These are phyloP conservation scores for Athalia rosae DNA, from an alignment of 2,888 invertebrate genomes.

Conservation along the genomic window DNA sequence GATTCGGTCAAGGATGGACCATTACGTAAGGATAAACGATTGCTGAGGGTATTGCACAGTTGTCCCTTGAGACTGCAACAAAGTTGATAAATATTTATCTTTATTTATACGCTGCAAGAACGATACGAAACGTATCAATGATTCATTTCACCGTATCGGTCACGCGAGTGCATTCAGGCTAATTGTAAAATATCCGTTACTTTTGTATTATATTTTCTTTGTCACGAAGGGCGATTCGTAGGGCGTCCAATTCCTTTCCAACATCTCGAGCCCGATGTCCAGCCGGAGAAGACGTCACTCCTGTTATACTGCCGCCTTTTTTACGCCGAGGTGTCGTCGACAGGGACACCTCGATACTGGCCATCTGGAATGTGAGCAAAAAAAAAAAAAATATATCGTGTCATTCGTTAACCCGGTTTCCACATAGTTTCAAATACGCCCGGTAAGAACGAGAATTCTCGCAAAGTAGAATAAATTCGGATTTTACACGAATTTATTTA, in stretches of 20 bases:
- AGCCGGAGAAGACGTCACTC: constrained; percentile 65
- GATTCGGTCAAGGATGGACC: constrained; percentile 74
- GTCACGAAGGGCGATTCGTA: constrained; percentile 83
- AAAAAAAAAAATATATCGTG: too few species aligned
- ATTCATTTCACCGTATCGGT: not conserved
- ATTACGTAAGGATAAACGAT: constrained; percentile 72
- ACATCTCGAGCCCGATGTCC: constrained; percentile 70
- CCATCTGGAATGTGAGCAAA: constrained; percentile 79
- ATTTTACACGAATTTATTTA: too few species aligned
- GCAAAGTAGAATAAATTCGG: too few species aligned
- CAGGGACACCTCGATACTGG: constrained; percentile 88
- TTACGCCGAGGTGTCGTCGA: constrained; percentile 80
- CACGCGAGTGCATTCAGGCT: not conserved
- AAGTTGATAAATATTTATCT: not conserved
- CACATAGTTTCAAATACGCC: too few species aligned
- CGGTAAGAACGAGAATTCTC: too few species aligned
- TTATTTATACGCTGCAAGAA: not conserved
- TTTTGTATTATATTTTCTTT: constrained; percentile 90
- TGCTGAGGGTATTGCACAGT: constrained; percentile 78
- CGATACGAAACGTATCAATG: not conserved
- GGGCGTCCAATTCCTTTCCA: constrained; percentile 80
- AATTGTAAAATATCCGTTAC: constrained; percentile 66
- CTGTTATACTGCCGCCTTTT: constrained; percentile 74
- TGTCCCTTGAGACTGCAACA: constrained; percentile 79
- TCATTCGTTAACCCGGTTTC: too few species aligned